A percentile compares a stretch with the other conserved stretches of the same genome.
Conservation (phyloP, 2,113 vertebrate species). For the Dryoscopus gambensis region DNA sequence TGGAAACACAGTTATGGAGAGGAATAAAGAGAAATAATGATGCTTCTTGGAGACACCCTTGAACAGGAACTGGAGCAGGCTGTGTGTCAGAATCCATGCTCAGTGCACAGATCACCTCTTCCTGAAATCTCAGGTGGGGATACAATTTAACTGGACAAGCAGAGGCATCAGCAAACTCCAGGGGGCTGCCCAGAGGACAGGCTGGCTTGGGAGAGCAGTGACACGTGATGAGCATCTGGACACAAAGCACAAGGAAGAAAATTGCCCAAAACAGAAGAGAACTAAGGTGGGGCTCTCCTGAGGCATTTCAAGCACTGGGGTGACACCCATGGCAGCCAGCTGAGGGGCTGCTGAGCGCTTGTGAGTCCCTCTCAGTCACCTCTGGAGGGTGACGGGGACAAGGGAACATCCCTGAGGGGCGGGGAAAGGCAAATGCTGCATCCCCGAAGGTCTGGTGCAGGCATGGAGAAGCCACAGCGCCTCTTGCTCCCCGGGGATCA, state of each 20-base stretch:
- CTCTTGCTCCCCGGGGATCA: rapidly evolving
- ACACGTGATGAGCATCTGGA: not conserved
- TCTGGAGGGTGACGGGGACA: not conserved
- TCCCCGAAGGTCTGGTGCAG: not conserved
- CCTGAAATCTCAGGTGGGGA: not conserved
- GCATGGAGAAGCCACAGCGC: not conserved
- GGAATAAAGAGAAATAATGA: not conserved
- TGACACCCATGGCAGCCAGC: not conserved
- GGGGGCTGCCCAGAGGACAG: not conserved
- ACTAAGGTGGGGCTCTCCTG: not conserved
- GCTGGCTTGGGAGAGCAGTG: not conserved
- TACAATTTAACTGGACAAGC: not conserved
- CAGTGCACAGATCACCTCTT: not conserved
- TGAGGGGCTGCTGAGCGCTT: not conserved
- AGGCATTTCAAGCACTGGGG: not conserved
- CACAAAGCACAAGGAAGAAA: not conserved
- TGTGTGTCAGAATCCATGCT: not conserved
- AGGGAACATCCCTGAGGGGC: too few species aligned
- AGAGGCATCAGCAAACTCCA: not conserved
- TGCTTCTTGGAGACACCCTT: not conserved
- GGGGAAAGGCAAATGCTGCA: not conserved
- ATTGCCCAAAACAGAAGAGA: not conserved
- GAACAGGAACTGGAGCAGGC: not conserved
- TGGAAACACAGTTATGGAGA: not conserved
- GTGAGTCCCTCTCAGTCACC: too few species aligned